Evolutionary conservation across 2,797 vertebrate genomes (phyloP).

Genomic region (Sitta carolinensis): DNA sequence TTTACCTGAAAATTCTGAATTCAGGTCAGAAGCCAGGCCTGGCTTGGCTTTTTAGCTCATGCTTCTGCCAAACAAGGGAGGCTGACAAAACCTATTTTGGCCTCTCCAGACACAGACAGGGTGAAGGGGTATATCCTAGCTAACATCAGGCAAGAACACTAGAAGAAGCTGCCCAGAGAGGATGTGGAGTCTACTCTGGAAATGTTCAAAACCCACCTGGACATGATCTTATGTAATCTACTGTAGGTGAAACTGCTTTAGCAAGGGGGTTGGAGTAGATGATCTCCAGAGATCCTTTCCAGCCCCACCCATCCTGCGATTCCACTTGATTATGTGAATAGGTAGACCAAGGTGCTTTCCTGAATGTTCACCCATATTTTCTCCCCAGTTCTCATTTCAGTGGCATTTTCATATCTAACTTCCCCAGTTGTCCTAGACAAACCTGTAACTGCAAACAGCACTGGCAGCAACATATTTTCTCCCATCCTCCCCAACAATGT

Average conservation of each 20-base stretch:
- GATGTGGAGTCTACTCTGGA: neutral
- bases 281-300: neutral
- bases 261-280: neutral
- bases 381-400: neutral
- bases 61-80: neutral
- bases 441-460: neutral
- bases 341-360: neutral
- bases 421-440: neutral
- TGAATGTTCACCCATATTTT: neutral
- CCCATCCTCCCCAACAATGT: neutral
- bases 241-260: neutral
- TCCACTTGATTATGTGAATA: neutral
- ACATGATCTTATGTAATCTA: neutral
- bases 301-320: neutral
- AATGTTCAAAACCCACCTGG: neutral
- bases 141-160: neutral
- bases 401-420: neutral
- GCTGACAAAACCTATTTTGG: neutral
- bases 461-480: neutral
- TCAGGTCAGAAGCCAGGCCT: neutral
- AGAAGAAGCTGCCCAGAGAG: neutral
- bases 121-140: neutral
- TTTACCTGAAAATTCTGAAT: neutral
- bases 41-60: neutral
- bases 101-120: neutral